Conservation (phyloP, 2,113 vertebrate genomes). For the Tricholaema leucomelas region DNA sequence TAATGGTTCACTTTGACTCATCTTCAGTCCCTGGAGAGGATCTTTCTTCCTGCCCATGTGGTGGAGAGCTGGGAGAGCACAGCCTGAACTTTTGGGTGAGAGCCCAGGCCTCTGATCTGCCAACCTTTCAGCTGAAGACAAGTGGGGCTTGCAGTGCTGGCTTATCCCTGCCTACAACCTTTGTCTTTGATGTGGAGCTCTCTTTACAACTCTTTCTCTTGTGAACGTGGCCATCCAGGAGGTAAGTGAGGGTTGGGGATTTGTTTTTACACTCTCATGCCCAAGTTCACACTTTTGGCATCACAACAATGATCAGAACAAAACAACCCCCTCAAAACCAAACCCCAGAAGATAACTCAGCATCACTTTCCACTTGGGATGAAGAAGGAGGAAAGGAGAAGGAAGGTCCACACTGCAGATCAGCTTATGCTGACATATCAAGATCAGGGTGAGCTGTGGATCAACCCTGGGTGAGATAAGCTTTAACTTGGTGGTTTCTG, state of each 20-base stretch:
- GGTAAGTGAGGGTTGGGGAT: background rate
- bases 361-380: background rate
- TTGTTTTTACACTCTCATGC: background rate
- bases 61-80: background rate
- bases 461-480: background rate
- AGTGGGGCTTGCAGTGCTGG: background rate
- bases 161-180: background rate
- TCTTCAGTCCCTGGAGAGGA: background rate
- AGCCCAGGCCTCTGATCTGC: background rate
- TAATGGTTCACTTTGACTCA: background rate
- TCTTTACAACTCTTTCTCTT: background rate
- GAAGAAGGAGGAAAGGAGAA: background rate
- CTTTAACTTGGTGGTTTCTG: too few species aligned
- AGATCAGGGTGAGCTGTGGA: background rate
- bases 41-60: slow-evolving; percentile 27
- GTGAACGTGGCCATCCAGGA: background rate
- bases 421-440: background rate
- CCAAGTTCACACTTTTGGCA: background rate
- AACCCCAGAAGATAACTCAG: background rate
- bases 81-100: background rate
- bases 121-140: background rate
- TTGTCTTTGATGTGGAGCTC: background rate
- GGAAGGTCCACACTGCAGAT: background rate
- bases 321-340: too few species aligned
- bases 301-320: accelerated